These are phyloP conservation scores for Furcula furcula DNA, from an alignment of 2,888 invertebrate species.

Conservation along the genomic window DNA sequence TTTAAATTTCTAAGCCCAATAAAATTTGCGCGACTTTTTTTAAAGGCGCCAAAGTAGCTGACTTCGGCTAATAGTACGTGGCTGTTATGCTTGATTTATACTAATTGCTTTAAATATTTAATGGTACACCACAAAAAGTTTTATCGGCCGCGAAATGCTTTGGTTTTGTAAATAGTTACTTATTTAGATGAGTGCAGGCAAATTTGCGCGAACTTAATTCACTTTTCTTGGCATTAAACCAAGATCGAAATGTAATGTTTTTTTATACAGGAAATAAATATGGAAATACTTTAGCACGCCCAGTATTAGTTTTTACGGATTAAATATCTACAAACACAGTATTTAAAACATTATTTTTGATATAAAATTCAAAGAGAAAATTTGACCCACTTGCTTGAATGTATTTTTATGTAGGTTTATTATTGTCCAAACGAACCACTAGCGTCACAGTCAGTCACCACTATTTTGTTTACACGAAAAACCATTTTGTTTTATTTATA, in stretches of 20 bases:
- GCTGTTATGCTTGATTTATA: conserved; percentile 12
- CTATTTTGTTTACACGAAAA: conserved; percentile 16
- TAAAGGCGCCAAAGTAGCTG: conserved; percentile 20
- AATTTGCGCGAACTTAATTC: conserved; percentile 11
- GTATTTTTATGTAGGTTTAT: conserved; percentile 19
- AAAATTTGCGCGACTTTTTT: conserved; percentile 6
- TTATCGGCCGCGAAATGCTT: conserved; percentile 15
- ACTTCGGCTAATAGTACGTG: conserved; percentile 18
- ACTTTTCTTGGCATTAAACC: no score
- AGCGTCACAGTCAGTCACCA: conserved; percentile 12
- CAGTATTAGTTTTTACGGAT: not conserved
- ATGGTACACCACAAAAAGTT: conserved; percentile 31
- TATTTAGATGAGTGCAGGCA: no score
- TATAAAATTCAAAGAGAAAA: conserved; percentile 21
- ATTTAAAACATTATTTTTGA: conserved; percentile 15
- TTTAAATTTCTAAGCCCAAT: conserved; percentile 21
- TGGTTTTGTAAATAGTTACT: no score
- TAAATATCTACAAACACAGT: conserved; percentile 10
- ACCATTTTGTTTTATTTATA: conserved; percentile 55
- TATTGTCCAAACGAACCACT: conserved; percentile 22
- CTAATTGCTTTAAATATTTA: no score
- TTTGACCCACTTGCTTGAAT: conserved; percentile 28
- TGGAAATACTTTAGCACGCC: not conserved
- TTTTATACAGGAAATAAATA: not conserved
- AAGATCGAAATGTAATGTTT: no score